Evolutionary conservation across 2,113 vertebrate species (phyloP).

Genomic region (Eulemur macaco): DNA sequence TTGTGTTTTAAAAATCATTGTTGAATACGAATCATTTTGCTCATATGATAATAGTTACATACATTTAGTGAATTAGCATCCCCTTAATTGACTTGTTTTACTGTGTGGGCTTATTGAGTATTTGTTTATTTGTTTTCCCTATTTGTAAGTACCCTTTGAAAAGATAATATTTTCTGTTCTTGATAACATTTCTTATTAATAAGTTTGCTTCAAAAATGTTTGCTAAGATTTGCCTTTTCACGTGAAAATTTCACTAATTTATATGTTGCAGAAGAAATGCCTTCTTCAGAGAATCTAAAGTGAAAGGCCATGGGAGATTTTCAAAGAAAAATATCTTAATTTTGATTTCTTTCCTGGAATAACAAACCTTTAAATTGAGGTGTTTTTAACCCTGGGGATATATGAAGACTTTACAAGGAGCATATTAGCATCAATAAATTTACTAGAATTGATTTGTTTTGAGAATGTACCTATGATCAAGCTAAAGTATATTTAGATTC

Average conservation of each 20-base stretch:
- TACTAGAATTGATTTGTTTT: neutral
- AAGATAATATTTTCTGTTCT: neutral
- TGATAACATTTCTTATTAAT: neutral
- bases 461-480: neutral
- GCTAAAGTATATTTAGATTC: neutral
- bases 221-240: neutral
- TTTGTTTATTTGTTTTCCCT: neutral
- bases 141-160: neutral
- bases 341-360: neutral
- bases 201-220: neutral
- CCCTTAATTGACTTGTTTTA: neutral
- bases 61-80: neutral
- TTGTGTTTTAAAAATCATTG: neutral
- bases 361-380: neutral
- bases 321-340: neutral
- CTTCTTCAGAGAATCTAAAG: neutral
- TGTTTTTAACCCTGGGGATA: neutral
- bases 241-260: neutral
- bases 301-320: neutral
- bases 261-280: neutral
- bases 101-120: neutral
- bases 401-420: neutral
- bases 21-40: neutral
- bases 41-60: neutral
- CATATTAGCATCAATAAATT: neutral